These are phyloP conservation scores for Alloscopus bannaensis DNA, from an alignment of 2,888 invertebrate species.

Conservation along the genomic window DNA sequence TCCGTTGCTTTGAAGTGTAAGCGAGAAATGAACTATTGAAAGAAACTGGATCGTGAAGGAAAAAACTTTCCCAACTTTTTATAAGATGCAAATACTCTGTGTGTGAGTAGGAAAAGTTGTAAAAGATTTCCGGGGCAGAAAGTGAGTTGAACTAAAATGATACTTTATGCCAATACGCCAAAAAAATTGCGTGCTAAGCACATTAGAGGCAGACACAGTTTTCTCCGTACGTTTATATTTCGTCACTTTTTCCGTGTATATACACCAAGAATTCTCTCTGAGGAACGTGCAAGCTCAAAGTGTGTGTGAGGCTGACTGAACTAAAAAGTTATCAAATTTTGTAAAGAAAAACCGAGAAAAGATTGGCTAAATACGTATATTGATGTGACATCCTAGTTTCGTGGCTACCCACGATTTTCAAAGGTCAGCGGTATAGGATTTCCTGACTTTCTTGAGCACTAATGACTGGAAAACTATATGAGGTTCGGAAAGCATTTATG, in stretches of 20 bases:
- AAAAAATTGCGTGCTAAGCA: constrained; percentile 56
- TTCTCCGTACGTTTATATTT: not conserved
- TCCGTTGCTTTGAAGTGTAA: constrained; percentile 1
- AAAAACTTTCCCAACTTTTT: constrained; percentile 6
- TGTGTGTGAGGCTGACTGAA: too few species aligned
- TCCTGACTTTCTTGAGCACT: too few species aligned
- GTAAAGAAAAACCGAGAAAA: not conserved
- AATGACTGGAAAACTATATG: too few species aligned
- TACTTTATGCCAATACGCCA: constrained; percentile 55
- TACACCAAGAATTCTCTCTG: too few species aligned
- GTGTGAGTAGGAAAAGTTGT: constrained; percentile 2
- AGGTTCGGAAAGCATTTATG: too few species aligned
- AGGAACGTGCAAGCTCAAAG: too few species aligned
- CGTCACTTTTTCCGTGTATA: not conserved
- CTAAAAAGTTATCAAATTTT: constrained; percentile 1
- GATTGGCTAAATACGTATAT: too few species aligned
- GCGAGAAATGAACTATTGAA: not conserved
- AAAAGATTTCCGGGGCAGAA: constrained; percentile 13
- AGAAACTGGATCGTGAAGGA: constrained; percentile 10
- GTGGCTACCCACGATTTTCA: too few species aligned
- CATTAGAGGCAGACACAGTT: constrained; percentile 15
- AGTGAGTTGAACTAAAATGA: constrained; percentile 42
- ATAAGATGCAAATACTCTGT: constrained; percentile 30
- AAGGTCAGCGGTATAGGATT: too few species aligned
- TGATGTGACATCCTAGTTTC: too few species aligned